Evolutionary conservation across 2,797 vertebrate genomes (phyloP), one percentile per base, ranked within the genome.

Genomic region (Coregonus ussuriensis): DNA sequence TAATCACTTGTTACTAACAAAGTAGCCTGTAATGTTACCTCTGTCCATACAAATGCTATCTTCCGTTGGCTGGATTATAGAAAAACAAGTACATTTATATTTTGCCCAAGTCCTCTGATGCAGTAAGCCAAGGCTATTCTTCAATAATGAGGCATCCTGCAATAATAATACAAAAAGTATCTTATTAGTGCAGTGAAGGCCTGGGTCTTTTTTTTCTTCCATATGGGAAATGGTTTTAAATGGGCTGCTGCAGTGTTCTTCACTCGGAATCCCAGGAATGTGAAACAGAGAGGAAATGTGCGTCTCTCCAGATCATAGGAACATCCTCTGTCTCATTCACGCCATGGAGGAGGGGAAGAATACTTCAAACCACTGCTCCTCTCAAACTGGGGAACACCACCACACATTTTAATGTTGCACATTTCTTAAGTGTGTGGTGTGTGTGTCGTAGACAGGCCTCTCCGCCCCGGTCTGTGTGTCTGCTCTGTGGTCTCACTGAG

Each of bases 231-330:
- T 85, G 84, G 86, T 88, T 91, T 91, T 89, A 88, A 90, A 90
- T 85, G 86, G 84, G 66, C 59, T 63, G 81, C 85, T 82, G 79
- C 86, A 88, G 85, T 91, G 89, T 90, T 91, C 87, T 91, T 86
- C 84, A 87, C 79, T 75, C 52, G 80, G 91, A 92, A 93, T 93
- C 82, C 80, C 82, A 89, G 88, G 91, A 93, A 92, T 92, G 91
- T 90, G 84, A 91, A 88, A 88, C 87, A 89, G 85, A 85, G 84
- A 89, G 88, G 85, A 88, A 90, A 87, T 88, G 85, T 87, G 88
- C 88, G 87, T 88, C 86, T 90, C 88, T 89, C 83, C 78, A 74
- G 77, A 86, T 91, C 84, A 84, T 81, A 91, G 85, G 88, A 84
- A 82, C 86, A 83, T 90, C 87, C 89, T 86, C 83, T 77, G 83